Evolutionary conservation across 2,797 vertebrate genomes (phyloP), one percentile per base, ranked within the genome.

Genomic region (Toxotes lorentzi): DNA sequence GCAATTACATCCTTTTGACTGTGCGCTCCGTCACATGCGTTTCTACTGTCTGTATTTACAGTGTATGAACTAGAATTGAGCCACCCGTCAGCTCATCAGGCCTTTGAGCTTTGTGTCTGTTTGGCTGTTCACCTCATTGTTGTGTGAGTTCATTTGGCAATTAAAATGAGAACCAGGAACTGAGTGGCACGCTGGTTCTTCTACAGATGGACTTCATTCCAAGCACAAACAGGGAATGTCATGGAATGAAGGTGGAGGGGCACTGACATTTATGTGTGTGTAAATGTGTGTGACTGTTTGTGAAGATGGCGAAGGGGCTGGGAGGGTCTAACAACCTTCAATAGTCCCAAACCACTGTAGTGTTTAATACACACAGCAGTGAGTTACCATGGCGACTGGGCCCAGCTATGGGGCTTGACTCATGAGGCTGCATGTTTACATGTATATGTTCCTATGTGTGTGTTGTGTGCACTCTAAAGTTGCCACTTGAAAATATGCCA

Each of bases 351-450:
- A 94, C 87, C 91, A 85, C 93, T 90, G 73, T 79, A 76, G 90
- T 92, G 92, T 94, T 95, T 93, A 92, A 94, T 92, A 95, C 94
- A 94, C 90, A 92, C 91, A 88, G 85, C 89, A 87, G 76, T 78
- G 87, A 79, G 95, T 94, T 95, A 91, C 95, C 93, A 96, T 96
- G 94, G 95, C 91, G 95, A 97, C 94, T 76, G 86, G 87, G 92
- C 90, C 94, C 89, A 87, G 93, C 93, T 90, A 89, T 84, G 86
- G 88, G 88, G 89, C 70, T 92, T 89, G 90, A 95, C 92, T 93
- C 89, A 90, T 65, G 81, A 94, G 87, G 88, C 90, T 88, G 78
- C 38, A 54, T 58, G 78, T 82, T 81, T 81, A 81, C 74, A 63
- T 68, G 77, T 83, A 10, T 65, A 69, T 70, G 34, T 79, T 47